These are phyloP conservation scores for Alca torda DNA, from an alignment of 2,797 vertebrate genomes.

Conservation along the genomic window DNA sequence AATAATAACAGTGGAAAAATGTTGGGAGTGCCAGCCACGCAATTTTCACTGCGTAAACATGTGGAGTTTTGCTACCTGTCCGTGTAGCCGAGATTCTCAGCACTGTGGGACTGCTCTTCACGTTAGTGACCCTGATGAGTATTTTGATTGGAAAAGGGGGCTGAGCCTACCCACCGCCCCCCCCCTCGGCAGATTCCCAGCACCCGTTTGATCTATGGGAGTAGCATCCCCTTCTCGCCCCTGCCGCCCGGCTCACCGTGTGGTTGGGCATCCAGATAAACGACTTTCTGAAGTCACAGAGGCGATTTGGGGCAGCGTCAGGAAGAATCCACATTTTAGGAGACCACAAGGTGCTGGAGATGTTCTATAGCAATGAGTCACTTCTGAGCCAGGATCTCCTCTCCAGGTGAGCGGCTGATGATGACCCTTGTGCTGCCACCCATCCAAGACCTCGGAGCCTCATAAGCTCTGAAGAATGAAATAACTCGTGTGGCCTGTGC, in stretches of 20 bases:
- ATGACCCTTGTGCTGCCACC: not conserved
- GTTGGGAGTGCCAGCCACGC: not conserved
- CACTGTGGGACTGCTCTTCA: not conserved
- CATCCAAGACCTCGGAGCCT: not conserved
- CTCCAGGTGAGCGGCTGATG: not conserved
- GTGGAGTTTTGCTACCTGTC: not conserved
- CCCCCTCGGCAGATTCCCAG: not conserved
- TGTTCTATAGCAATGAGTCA: not conserved
- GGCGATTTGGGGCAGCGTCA: not conserved
- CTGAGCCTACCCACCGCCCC: not conserved
- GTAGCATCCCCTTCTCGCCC: not conserved
- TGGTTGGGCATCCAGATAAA: not conserved
- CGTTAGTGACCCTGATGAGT: not conserved
- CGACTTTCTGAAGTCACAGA: not conserved
- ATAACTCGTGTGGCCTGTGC: not conserved
- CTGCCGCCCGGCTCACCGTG: rapidly evolving
- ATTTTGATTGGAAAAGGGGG: not conserved
- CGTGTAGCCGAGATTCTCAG: not conserved
- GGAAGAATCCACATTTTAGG: not conserved
- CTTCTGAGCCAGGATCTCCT: not conserved
- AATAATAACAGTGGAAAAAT: not conserved
- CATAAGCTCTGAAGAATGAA: not conserved
- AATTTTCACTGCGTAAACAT: rapidly evolving
- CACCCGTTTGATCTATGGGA: not conserved
- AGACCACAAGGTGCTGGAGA: not conserved